Conservation (phyloP, 1,140 invertebrate species). For the Microplitis mediator region DNA sequence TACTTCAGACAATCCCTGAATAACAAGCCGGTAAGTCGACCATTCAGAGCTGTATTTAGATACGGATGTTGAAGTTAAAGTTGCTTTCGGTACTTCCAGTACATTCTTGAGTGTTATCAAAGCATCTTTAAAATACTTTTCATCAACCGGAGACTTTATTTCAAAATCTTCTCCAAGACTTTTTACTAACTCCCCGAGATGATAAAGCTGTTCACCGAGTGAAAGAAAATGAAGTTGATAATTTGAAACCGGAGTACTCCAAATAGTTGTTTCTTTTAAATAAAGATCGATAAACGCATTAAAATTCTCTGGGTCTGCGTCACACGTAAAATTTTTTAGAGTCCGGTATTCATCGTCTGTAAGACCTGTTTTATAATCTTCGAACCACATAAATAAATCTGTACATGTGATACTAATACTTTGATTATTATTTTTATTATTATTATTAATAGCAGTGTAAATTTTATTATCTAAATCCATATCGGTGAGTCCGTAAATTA, state of each 20-base stretch:
- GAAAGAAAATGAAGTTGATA: conserved; percentile 39
- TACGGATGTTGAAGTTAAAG: neutral
- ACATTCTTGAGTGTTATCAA: conserved; percentile 35
- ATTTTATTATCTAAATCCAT: conserved; percentile 36
- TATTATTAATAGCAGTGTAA: conserved; percentile 17
- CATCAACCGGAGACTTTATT: conserved; percentile 39
- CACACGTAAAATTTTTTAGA: conserved; percentile 51
- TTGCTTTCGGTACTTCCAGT: conserved; percentile 8
- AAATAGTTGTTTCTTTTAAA: conserved; percentile 34
- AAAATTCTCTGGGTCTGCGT: conserved; percentile 45
- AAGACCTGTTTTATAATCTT: conserved; percentile 37
- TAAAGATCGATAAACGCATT: conserved; percentile 47
- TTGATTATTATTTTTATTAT: neutral
- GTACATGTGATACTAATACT: conserved; percentile 35
- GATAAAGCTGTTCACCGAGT: conserved; percentile 36
- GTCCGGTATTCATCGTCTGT: conserved; percentile 42
- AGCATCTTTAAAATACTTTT: conserved; percentile 34
- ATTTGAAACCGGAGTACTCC: conserved; percentile 36
- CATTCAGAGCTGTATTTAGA: conserved; percentile 17
- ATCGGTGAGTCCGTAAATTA: conserved; percentile 48
- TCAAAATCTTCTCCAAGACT: conserved; percentile 16
- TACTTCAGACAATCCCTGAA: conserved; percentile 45
- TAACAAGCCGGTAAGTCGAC: conserved; percentile 38
- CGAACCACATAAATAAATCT: conserved; percentile 45
- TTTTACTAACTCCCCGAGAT: conserved; percentile 31